Conservation (phyloP, 2,113 vertebrate species). For the Megaptera novaeangliae region DNA sequence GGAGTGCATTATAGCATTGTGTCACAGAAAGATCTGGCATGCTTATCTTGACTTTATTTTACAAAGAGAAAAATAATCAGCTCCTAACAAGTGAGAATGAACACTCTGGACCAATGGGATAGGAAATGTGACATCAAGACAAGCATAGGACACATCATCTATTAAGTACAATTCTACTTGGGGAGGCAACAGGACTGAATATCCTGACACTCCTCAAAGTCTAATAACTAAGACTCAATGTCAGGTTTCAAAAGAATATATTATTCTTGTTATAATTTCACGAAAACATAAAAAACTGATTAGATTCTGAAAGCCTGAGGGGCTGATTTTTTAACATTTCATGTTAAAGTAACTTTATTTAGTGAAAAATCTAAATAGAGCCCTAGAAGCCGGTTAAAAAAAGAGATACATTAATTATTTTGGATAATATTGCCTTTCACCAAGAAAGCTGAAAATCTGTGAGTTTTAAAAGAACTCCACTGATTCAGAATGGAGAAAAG, state of each 20-base stretch:
- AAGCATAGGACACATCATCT: not conserved
- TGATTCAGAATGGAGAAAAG: no score
- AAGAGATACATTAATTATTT: not conserved
- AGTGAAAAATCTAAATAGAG: not conserved
- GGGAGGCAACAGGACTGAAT: not conserved
- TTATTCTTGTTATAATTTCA: not conserved
- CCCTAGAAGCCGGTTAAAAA: not conserved
- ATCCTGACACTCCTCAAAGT: not conserved
- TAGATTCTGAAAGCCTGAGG: not conserved
- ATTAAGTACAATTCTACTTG: not conserved
- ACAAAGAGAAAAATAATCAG: not conserved
- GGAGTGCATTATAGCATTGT: rapidly evolving
- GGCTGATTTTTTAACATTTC: not conserved
- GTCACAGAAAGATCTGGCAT: not conserved
- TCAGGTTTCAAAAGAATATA: not conserved
- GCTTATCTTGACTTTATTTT: not conserved
- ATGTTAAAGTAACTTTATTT: not conserved
- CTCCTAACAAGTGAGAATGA: not conserved
- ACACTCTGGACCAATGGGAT: not conserved
- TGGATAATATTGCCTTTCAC: not conserved
- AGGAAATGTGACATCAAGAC: not conserved
- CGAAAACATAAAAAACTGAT: not conserved
- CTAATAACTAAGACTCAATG: not conserved
- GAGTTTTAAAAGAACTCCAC: not conserved
- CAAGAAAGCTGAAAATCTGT: not conserved